Evolutionary conservation across 2,888 invertebrate genomes (phyloP), one percentile per base, ranked within the genome.

Genomic region (Drosophila paranaensis): DNA sequence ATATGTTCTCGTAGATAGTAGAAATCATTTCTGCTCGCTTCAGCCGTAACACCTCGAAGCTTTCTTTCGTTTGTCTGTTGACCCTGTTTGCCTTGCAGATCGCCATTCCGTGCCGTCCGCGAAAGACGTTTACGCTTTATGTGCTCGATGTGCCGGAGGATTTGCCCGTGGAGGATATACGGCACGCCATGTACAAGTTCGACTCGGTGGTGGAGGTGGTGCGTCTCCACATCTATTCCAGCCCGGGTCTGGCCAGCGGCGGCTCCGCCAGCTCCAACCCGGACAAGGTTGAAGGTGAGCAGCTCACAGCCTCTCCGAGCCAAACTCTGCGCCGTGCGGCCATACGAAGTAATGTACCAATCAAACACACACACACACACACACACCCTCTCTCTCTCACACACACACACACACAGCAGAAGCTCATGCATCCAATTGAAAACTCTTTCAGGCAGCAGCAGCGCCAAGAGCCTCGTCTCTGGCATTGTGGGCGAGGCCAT

Each of bases 111-210:
- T 97, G 97, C 91, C 94, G 97, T 83, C 97, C 97, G 0, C 96
- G 97, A 90, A 97, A 96, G 93, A 97, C 96, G n/a, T 97, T 97
- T 91, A 96, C 96, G 8, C 94, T 97, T 76, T 95, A 96, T 92
- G 96, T 97, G 53, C 94, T 96, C 89, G 97, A 97, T 91, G 95
- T 97, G 56, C 97, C 97, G 0, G 96, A 96, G 82, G 97, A 97
- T 90, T 93, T 97, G 30, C 97, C 97, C 0, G 96, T 97, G 89
- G 97, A 97, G 82, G 97, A 97, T 91, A 95, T 97, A 30, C 94
- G 97, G 46, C 96, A 96, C 90, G 95, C 96, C n/a, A 94, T 96
- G 77, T 97, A 96, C 93, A 95, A 96, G 93, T 96, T 95, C 91
- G 94, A 95, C 64, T 96, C 96, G 2, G 95, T 97, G 68, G 97